Conservation (phyloP, 2,888 invertebrate species). For the Cylloceria caligata region DNA sequence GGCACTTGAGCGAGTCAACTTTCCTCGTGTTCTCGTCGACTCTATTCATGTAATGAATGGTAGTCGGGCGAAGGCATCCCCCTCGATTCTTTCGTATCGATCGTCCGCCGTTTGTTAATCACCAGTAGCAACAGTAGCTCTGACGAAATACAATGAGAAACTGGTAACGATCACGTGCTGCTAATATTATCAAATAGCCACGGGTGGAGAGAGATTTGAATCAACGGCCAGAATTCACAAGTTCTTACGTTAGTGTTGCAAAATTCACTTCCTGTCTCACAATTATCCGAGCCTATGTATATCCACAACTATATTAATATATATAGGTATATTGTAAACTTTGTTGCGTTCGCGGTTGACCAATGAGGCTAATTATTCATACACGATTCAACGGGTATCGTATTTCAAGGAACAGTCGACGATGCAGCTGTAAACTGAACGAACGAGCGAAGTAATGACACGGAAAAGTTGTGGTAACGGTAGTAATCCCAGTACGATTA, state of each 20-base stretch:
- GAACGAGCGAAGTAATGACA: constrained; percentile 51
- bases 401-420: constrained; percentile 41
- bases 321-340: constrained; percentile 1
- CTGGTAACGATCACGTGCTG: constrained; percentile 5
- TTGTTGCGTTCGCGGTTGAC: constrained; percentile 46
- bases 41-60: constrained; percentile 37
- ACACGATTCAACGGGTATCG: constrained; percentile 42
- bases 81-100: constrained; percentile 14
- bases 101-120: constrained; percentile 19
- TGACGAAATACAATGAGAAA: constrained; percentile 34
- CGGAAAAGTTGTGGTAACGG: constrained; percentile 69
- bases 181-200: constrained; percentile 1
- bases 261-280: constrained; percentile 56
- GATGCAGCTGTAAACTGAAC: constrained; percentile 16
- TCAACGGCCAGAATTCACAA: constrained; percentile 33
- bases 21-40: constrained; percentile 56
- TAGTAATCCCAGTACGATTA: constrained; percentile 54
- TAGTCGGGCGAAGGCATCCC: background rate
- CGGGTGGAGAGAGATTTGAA: constrained; percentile 5
- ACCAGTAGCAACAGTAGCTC: background rate
- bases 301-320: constrained; percentile 9
- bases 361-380: constrained; percentile 61
- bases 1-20: constrained; percentile 52
- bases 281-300: constrained; percentile 33
- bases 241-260: constrained; percentile 40